Base-by-base conservation (phyloP, 2,888 invertebrate genomes). In the Yponomeuta plumbellus region DNA sequence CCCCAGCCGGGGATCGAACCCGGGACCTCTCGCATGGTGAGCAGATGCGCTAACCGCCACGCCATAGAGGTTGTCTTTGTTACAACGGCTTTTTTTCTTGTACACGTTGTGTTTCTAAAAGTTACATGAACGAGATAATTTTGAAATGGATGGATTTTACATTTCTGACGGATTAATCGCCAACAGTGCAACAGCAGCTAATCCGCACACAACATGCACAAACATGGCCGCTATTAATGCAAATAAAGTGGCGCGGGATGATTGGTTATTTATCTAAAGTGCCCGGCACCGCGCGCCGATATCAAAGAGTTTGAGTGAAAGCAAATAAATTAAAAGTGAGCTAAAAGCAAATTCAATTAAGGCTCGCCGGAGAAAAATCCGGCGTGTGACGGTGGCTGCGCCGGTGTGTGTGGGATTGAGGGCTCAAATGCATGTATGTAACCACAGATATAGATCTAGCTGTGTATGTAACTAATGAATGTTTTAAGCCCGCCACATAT, bases 211-310 rank as follows among this genome's bases (percentile, higher is more conserved):
- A 52, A 52, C 44, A 52, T 52, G 44, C 44, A 52, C 17, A 52
- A 17, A 52, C 44, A 52, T 52, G 44, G 44, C 44, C 44, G 44
- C 44, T 52, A 13, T 52, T 52, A 17, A 52, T 52, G 44, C 44
- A 52, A 52, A 63, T 81, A 80, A 85, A 81, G 79, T 80, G 79
- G 80, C 81, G 82, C 77, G 77, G 79, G 80, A 82, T 88, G 87
- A 88, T 89, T 86, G 85, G 80, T 86, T 86, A 85, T 87, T 86
- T 88, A 87, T 86, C 82, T 82, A 80, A 85, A 81, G 84, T 80
- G 78, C 77, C 74, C 76, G 70, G 74, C 76, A 73, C 72, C 76
- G 76, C 75, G 76, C 73, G 78, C 80, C 78, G 76, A 81, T 81
- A 84, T 88, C 85, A 86, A 88, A 88, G 85, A 77, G 81, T 78